Evolutionary conservation across 1,140 invertebrate species (phyloP).

Genomic region (Drosophila ercepeae): DNA sequence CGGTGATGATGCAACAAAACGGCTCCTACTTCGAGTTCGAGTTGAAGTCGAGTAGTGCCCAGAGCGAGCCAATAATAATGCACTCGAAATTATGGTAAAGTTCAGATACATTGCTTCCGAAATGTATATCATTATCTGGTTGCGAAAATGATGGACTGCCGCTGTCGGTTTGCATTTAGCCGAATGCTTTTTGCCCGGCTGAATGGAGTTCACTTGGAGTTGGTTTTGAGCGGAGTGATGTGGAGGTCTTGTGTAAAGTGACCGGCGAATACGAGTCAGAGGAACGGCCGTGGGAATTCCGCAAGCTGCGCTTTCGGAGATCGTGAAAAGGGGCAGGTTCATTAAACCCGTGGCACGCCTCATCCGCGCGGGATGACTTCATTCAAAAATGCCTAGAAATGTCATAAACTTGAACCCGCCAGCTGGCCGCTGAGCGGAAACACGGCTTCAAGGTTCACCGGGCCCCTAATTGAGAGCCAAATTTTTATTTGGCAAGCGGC

Average conservation of each 20-base stretch:
- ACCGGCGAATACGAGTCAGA: slow-evolving; percentile 27
- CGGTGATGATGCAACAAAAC: slow-evolving; percentile 37
- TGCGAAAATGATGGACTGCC: slow-evolving; percentile 75
- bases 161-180: slow-evolving; percentile 58
- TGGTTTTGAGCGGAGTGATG: slow-evolving; percentile 6
- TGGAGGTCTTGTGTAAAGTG: background rate
- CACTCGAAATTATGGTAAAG: slow-evolving; percentile 75
- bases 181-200: slow-evolving; percentile 13
- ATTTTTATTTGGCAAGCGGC: slow-evolving; percentile 33
- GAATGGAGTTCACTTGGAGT: slow-evolving; percentile 10
- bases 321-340: slow-evolving; percentile 46
- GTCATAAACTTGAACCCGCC: slow-evolving; percentile 72
- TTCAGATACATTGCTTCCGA: slow-evolving; percentile 77
- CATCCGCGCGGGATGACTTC: slow-evolving; percentile 55
- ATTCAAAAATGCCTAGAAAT: slow-evolving; percentile 63
- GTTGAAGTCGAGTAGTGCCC: slow-evolving; percentile 8
- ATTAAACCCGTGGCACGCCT: slow-evolving; percentile 70
- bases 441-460: slow-evolving; percentile 59
- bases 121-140: slow-evolving; percentile 76
- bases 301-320: slow-evolving; percentile 12
- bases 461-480: slow-evolving; percentile 59
- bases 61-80: slow-evolving; percentile 63
- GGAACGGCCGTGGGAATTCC: slow-evolving; percentile 65
- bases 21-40: background rate
- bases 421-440: slow-evolving; percentile 42